A percentile compares a stretch with the other conserved stretches of the same genome.
phyloP scores from a whole-genome alignment of 2,888 invertebrate species.

The Lycia hirtaria region DNA sequence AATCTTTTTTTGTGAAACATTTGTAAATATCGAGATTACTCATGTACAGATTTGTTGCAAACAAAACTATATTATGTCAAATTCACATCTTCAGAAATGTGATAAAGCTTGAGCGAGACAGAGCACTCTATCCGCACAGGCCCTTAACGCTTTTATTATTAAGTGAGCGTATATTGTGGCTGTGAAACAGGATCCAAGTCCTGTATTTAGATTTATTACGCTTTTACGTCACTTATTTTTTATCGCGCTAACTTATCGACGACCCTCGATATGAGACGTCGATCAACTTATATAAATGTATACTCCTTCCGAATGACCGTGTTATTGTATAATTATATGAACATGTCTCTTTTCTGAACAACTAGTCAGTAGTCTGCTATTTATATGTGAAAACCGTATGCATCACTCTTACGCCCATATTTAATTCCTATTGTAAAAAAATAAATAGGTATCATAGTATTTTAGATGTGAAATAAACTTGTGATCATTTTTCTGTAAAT shows the following conservation, averaged over 20 bases:
- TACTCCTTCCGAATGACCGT: constrained; percentile 25
- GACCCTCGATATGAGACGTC: constrained; percentile 40
- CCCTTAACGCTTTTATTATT: constrained; percentile 75
- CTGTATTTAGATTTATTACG: constrained; percentile 74
- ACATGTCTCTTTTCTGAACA: constrained; percentile 20
- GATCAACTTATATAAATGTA: constrained; percentile 32
- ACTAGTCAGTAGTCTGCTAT: constrained; percentile 45
- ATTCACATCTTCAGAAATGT: no score
- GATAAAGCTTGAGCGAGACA: no score
- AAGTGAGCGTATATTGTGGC: constrained; percentile 80
- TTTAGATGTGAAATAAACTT: constrained; percentile 14
- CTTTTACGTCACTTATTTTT: constrained; percentile 81
- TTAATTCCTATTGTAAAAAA: constrained; percentile 1
- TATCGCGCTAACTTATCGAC: constrained; percentile 53
- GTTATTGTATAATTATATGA: constrained; percentile 21
- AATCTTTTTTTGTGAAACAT: no score
- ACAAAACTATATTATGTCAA: no score
- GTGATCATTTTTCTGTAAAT: constrained; percentile 36
- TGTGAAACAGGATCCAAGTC: constrained; percentile 76
- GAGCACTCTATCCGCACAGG: no score
- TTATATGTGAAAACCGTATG: constrained; percentile 16
- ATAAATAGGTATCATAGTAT: constrained; percentile 1
- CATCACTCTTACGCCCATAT: neutral
- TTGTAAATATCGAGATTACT: no score
- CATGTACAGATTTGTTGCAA: no score